Base-by-base conservation (phyloP, 1,140 invertebrate genomes). In the Solen grandis region DNA sequence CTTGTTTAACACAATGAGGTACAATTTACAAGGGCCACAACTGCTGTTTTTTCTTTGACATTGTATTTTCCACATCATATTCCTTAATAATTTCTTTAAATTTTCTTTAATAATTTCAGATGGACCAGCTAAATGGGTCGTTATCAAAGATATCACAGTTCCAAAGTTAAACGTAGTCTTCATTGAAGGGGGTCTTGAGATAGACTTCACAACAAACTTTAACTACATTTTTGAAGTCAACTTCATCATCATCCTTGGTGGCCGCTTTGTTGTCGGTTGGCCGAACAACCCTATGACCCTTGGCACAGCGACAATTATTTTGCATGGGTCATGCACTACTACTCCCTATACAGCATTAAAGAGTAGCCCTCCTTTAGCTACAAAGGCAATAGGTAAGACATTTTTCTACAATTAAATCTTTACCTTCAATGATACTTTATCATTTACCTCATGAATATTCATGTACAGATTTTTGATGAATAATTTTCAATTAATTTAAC, bases 161-260 rank as follows among this genome's bases (percentile, higher is more conserved):
- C 46, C 52, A 41, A n/a, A 3, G 16, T 52, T 78, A 31, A 35
- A 52, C 5, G 33, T 22, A 3, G 10, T 78, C 14, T 41, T 25
- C 0, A 19, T 78, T 10, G 13, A 38, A 2, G 75, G 75, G 8
- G 54, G 63, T 1, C 25, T 78, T 0, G 75, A 78, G 27, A 69
- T 78, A 31, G 75, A 69, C 27, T 57, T 33, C 25, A 16, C n/a
- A 10, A 10, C 16, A 4, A 8, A 22, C 8, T 46, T 25, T 25
- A 31, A 46, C 2, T 69, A 59, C 36, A 29, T 4, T 27, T n/a
- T 78, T 31, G 46, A 59, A 38, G 82, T 83, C 36, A 69, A 74
- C 16, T 35, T 78, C 68, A 85, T 88, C 22, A 65, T 85, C 29
- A 79, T 88, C 5, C 35, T 78, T 76, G 87, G 86, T n/a, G 86